Base-by-base conservation (phyloP, 2,888 invertebrate genomes). In the Gnatocerus cornutus region DNA sequence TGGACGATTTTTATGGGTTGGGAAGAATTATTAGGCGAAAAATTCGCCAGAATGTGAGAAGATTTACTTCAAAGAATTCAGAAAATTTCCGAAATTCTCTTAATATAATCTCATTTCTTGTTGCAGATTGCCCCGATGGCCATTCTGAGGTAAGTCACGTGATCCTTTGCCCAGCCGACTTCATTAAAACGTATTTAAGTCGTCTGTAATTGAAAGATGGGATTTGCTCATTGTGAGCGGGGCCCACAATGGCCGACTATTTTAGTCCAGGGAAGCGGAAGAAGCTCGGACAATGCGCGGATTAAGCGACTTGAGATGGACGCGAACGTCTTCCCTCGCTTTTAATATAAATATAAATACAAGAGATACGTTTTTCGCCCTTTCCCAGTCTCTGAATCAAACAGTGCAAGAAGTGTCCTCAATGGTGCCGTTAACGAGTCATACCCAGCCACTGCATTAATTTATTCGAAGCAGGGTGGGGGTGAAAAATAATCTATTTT, bases 401-500 rank as follows among this genome's bases (percentile, higher is more conserved):
- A 50, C 13, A 50, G 30, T 16, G 30, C 27, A 50, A 48, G 30
- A 50, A 50, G 29, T 29, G 48, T 21, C 48, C 16, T 48, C 16
- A 14, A 37, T 56, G 43, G 43, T 27, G 14, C n/a, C 37, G 63
- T 53, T 63, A 53, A 53, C 41, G 63, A 53, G 52, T 63, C 63
- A 53, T 52, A 53, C 14, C 27, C 62, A 62, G 50, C 46, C 62
- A 21, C 13, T 39, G 56, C 73, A 74, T 74, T 76, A 77, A 76
- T 77, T 76, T 74, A 74, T 76, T 74, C 37, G 41, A 41, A 3
- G 37, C 67, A 69, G 46, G 69, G 63, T 69, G 69, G 69, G 69
- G 74, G 66, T 73, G 77, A 75, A 77, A 76, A 77, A 77, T 79
- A 80, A 79, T 81, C 80, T 77, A 77, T 81, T 80, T 81, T 79